Percentiles rank a stretch among this genome's conserved stretches.
These are phyloP conservation scores for Peribatodes rhomboidaria DNA, from an alignment of 2,888 invertebrate species.

Conservation along the genomic window DNA sequence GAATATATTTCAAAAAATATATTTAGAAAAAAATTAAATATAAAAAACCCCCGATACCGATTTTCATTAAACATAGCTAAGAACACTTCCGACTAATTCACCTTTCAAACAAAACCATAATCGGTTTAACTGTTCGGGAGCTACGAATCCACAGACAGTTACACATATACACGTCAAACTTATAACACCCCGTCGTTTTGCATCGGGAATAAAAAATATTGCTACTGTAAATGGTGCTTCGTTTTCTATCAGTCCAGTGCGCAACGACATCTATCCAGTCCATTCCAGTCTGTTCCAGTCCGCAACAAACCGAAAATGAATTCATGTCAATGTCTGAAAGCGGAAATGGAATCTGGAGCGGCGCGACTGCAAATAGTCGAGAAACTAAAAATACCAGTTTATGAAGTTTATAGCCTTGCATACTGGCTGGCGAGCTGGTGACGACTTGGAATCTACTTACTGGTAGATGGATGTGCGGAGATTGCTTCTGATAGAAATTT, in stretches of 20 bases:
- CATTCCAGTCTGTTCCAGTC: slow-evolving; percentile 27
- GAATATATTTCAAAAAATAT: too few relatives aligned
- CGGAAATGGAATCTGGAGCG: slow-evolving; percentile 70
- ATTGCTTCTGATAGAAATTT: too few relatives aligned
- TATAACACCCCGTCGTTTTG: too few relatives aligned
- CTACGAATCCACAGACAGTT: too few relatives aligned
- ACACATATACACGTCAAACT: too few relatives aligned
- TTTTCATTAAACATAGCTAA: too few relatives aligned
- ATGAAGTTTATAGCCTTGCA: slow-evolving; percentile 35
- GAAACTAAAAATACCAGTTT: slow-evolving; percentile 35
- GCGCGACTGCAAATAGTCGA: slow-evolving; percentile 28
- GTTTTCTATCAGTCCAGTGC: slow-evolving; percentile 16
- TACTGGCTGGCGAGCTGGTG: slow-evolving; percentile 37
- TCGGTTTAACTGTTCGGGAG: too few relatives aligned
- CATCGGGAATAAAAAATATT: not conserved
- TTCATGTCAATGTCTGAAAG: slow-evolving; percentile 71
- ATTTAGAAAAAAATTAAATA: too few relatives aligned
- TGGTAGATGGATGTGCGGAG: slow-evolving; percentile 1
- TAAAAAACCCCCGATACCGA: too few relatives aligned
- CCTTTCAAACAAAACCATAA: too few relatives aligned
- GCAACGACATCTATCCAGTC: slow-evolving; percentile 15
- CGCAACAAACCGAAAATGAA: slow-evolving; percentile 60
- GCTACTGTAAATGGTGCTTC: not conserved
- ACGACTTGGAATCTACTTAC: slow-evolving; percentile 22
- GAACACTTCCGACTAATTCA: too few relatives aligned